Evolutionary conservation across 2,797 vertebrate genomes (phyloP), one percentile per base, ranked within the genome.

Genomic region (Nothura maculosa): DNA sequence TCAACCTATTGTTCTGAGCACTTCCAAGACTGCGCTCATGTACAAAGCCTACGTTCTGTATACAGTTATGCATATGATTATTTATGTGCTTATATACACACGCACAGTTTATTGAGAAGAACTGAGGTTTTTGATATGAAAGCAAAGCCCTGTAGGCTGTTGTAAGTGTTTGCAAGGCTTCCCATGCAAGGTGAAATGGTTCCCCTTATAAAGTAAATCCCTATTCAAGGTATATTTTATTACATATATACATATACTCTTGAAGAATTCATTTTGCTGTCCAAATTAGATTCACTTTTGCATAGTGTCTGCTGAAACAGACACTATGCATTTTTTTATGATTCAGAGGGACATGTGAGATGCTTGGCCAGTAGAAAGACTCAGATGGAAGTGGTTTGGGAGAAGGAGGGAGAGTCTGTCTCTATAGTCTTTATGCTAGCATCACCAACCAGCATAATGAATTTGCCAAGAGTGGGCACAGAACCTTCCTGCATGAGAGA

Each of bases 1-100:
- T 93, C 90, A 92, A 40, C 66, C 95, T 94, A 47, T 96, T 96
- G 92, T 97, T 95, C 86, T 91, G 85, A 58, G 72, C 82, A 87
- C 88, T 96, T 95, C 72, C 87, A 87, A 82, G 85, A 27, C 60
- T 66, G 12, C 4, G 16, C 62, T 79, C 69, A 67, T 85, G 74
- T 75, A 73, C 87, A 78, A 85, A 52, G 72, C 64, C 54, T 91
- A 32, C 30, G 7, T 78, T 84, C 48, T 73, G 48, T 84, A 24
- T 67, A 81, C 73, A 52, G 63, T 90, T 63, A 58, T 6, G 3
- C 58, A 30, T 47, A 19, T 14, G 45, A 10, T 88, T 93, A 63
- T 92, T 76, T 78, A 70, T 89, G 42, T 64, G 83, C 68, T 57
- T 88, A 45, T 42, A 80, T 36, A 27, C 77, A 32, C 18, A 43